phyloP scores from a whole-genome alignment of 2,113 vertebrate species.

The Paramormyrops kingsleyae region DNA sequence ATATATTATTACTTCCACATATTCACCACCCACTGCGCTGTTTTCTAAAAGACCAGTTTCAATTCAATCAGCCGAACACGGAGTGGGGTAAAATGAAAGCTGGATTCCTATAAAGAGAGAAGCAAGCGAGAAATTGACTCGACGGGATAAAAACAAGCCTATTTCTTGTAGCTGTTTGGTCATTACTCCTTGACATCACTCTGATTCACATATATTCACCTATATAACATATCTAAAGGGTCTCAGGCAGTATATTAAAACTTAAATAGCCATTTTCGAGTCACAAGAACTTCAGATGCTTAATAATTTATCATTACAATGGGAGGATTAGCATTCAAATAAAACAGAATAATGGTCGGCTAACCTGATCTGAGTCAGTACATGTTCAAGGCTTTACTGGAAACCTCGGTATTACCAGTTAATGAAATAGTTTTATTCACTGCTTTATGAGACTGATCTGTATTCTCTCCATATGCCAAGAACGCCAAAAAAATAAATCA shows the following conservation, averaged over 20 bases:
- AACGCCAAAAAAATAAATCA: not conserved
- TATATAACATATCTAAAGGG: not conserved
- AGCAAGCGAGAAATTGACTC: not conserved
- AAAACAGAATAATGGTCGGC: not conserved
- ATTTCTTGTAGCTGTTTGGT: not conserved
- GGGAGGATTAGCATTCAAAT: not conserved
- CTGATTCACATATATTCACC: not conserved
- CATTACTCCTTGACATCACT: not conserved
- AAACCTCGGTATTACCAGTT: not conserved
- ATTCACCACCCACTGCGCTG: not conserved
- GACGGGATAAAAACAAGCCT: not conserved
- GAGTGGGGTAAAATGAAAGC: not conserved
- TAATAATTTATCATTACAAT: not conserved
- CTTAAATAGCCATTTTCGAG: not conserved
- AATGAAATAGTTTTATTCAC: not conserved
- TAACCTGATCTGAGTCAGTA: constrained; percentile 3
- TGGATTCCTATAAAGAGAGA: not conserved
- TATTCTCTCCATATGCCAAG: not conserved
- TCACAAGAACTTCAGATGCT: not conserved
- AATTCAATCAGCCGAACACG: not conserved
- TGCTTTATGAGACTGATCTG: not conserved
- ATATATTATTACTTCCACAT: not conserved
- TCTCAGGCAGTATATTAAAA: not conserved
- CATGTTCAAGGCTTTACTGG: not conserved
- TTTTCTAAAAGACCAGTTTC: not conserved